phyloP scores from a whole-genome alignment of 1,140 invertebrate genomes.

The Lanistes nyassanus region DNA sequence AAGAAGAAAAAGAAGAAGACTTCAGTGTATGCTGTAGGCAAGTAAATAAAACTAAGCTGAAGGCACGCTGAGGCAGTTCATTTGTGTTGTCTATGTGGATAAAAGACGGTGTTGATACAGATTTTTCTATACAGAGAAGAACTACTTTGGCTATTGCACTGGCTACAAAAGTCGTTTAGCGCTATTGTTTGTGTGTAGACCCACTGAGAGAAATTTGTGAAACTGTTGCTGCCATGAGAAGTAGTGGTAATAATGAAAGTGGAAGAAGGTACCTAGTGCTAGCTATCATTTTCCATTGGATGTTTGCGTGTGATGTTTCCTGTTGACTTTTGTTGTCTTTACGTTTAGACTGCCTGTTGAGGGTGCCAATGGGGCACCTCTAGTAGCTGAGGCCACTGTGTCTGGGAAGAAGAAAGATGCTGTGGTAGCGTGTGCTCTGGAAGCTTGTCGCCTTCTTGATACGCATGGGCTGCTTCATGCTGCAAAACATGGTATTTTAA shows the following conservation, averaged over 20 bases:
- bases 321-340: background rate
- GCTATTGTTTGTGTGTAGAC: background rate
- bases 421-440: slow-evolving; percentile 90
- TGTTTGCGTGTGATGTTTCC: background rate
- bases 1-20: no score
- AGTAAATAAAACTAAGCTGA: no score
- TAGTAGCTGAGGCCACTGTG: slow-evolving; percentile 86
- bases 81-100: no score
- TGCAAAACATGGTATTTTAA: slow-evolving; percentile 76
- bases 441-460: slow-evolving; percentile 93
- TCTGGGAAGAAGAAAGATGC: slow-evolving; percentile 95
- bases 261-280: no score
- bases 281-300: no score
- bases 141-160: no score
- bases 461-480: slow-evolving; percentile 81
- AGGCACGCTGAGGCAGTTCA: no score
- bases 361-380: slow-evolving; percentile 76
- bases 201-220: no score
- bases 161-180: background rate
- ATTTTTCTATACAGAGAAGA: no score
- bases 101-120: no score
- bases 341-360: slow-evolving; percentile 81
- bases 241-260: background rate
- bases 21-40: no score
- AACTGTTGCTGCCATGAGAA: no score